Conservation (phyloP, 1,140 invertebrate species). For the Brachionus rubens region DNA sequence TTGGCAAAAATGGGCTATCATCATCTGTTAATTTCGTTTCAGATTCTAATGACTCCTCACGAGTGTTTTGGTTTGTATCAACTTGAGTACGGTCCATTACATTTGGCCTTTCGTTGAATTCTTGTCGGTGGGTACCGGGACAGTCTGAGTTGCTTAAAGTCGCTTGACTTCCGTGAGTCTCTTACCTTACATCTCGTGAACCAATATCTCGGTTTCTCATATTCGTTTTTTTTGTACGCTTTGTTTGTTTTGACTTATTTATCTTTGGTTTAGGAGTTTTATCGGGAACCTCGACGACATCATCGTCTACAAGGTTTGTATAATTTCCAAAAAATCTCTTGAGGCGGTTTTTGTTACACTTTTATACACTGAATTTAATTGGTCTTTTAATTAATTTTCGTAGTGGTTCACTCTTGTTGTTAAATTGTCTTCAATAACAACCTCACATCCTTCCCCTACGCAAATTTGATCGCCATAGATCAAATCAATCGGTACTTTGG, state of each 20-base stretch:
- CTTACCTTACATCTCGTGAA: too few relatives aligned
- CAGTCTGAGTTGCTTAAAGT: too few relatives aligned
- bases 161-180: too few relatives aligned
- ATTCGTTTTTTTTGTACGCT: too few relatives aligned
- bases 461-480: neutral
- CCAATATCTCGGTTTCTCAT: too few relatives aligned
- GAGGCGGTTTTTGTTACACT: neutral
- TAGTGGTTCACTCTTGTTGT: too few relatives aligned
- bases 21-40: neutral
- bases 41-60: neutral
- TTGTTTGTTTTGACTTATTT: neutral
- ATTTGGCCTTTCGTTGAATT: too few relatives aligned
- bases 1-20: too few relatives aligned
- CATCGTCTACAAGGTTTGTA: neutral
- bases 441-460: conserved; percentile 2
- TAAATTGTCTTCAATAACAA: neutral
- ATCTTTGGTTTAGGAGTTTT: neutral
- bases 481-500: too few relatives aligned
- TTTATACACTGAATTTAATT: neutral
- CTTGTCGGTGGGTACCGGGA: too few relatives aligned
- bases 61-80: neutral
- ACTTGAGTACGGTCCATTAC: neutral
- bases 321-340: too few relatives aligned
- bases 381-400: neutral
- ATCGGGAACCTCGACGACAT: neutral